These are phyloP conservation scores for Poeciliopsis infans DNA, from an alignment of 2,797 vertebrate genomes.

Conservation along the genomic window DNA sequence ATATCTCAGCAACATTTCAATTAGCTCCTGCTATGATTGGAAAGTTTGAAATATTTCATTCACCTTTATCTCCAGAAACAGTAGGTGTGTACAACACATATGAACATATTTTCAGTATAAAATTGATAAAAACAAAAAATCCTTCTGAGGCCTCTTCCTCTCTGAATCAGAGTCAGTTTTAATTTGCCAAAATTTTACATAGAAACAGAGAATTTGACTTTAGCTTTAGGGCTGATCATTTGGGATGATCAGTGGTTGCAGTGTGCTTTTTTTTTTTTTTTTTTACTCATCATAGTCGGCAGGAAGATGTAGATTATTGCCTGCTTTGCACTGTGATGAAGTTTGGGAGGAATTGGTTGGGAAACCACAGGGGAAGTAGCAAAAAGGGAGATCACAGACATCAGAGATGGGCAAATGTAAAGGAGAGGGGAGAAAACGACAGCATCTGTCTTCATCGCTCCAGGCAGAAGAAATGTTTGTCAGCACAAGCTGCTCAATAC, in stretches of 20 bases:
- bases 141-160: neutral
- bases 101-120: neutral
- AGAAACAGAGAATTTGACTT: neutral
- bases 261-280: neutral
- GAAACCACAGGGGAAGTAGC: neutral
- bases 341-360: neutral
- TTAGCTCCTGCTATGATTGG: neutral
- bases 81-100: neutral
- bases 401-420: neutral
- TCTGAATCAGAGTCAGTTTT: neutral
- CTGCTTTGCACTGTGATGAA: neutral
- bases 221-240: neutral
- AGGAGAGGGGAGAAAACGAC: neutral
- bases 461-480: conserved; percentile 50
- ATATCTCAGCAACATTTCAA: neutral
- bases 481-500: conserved; percentile 54
- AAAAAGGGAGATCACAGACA: neutral
- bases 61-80: neutral
- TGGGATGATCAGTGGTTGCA: neutral
- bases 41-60: neutral
- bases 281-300: neutral
- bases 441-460: conserved; percentile 8
- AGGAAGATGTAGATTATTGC: neutral
- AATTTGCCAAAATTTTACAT: neutral
- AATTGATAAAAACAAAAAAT: neutral